Evolutionary conservation across 2,888 invertebrate genomes (phyloP).

Genomic region (Eremobia ochroleuca): DNA sequence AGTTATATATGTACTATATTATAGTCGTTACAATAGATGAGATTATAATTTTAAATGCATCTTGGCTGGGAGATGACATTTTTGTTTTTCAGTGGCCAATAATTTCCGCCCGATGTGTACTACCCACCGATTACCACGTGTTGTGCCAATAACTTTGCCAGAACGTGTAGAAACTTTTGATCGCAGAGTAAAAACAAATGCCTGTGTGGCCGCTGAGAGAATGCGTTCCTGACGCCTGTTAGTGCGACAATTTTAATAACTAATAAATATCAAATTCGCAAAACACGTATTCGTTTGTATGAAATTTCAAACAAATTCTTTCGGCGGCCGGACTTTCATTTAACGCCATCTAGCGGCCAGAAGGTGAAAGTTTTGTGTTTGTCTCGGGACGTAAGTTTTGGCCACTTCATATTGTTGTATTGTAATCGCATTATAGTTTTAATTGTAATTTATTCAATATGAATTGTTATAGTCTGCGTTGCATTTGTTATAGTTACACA

Average conservation of each 20-base stretch:
- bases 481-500: conserved; percentile 74
- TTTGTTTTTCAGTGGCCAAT: conserved; percentile 58
- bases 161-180: conserved; percentile 58
- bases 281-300: neutral
- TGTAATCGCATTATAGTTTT: conserved; percentile 86
- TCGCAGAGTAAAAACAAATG: neutral
- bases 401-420: conserved; percentile 78
- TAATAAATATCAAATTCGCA: neutral
- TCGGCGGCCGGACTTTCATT: neutral
- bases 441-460: conserved; percentile 85
- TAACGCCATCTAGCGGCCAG: conserved; percentile 23
- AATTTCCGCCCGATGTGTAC: conserved; percentile 73
- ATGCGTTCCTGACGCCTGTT: neutral
- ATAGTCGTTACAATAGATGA: conserved; percentile 68
- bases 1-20: conserved; percentile 66
- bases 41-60: conserved; percentile 65
- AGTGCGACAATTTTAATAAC: neutral
- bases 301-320: neutral
- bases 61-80: conserved; percentile 66
- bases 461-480: conserved; percentile 80
- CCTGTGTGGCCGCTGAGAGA: neutral
- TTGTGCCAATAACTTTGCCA: conserved; percentile 77
- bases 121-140: conserved; percentile 79
- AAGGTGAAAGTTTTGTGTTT: neutral
- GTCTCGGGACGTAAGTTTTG: conserved; percentile 56